Percentiles rank a stretch among this genome's conserved stretches.
phyloP scores from a whole-genome alignment of 2,888 invertebrate genomes.

The Dryobotodes eremita region DNA sequence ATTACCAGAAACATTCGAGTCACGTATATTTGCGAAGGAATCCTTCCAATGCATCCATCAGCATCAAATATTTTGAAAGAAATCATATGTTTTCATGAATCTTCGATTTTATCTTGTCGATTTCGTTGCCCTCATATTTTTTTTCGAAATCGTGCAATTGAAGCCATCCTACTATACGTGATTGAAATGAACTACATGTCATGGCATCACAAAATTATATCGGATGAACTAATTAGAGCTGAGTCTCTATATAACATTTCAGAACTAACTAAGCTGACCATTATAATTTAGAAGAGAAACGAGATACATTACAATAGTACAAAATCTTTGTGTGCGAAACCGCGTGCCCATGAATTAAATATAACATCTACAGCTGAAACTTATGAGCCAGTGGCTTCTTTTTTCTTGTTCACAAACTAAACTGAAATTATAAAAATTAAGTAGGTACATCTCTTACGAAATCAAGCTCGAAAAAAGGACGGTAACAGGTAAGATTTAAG shows the following conservation, averaged over 20 bases:
- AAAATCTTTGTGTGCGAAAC: background rate
- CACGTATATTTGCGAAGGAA: conserved; percentile 73
- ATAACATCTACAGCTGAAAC: background rate
- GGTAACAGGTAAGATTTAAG: background rate
- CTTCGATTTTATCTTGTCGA: conserved; percentile 1
- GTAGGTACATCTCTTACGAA: background rate
- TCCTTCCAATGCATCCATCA: conserved; percentile 59
- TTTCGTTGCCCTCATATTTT: background rate
- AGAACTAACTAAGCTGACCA: conserved; percentile 12
- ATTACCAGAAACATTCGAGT: conserved; percentile 70
- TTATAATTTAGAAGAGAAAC: conserved; percentile 15
- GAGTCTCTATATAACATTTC: conserved; percentile 14
- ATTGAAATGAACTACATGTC: conserved; percentile 4
- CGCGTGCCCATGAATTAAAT: background rate
- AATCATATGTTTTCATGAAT: conserved; percentile 23
- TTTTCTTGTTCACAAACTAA: background rate
- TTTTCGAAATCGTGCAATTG: background rate
- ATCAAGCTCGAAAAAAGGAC: background rate
- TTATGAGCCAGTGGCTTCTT: background rate
- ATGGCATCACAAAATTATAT: conserved; percentile 18
- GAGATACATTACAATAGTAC: background rate
- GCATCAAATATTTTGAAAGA: conserved; percentile 28
- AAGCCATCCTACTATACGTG: background rate
- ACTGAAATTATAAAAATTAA: background rate
- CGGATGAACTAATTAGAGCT: conserved; percentile 44